Evolutionary conservation across 2,113 vertebrate genomes (phyloP).

Genomic region (Eidolon helvum): DNA sequence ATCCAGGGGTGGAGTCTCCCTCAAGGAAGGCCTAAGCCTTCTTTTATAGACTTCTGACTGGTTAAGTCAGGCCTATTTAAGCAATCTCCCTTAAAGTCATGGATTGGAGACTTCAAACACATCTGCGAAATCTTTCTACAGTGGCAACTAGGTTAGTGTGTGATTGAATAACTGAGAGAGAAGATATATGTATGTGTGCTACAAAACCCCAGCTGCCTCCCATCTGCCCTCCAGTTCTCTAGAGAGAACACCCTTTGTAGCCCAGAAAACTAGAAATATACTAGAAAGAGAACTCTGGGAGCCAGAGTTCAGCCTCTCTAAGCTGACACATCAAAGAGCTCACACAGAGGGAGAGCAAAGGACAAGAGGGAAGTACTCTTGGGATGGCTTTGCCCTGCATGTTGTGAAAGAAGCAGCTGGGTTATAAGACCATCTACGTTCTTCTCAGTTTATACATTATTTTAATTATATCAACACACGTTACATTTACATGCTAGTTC

Average conservation of each 20-base stretch:
- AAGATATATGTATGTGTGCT: rapidly evolving
- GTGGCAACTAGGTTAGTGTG: too few species aligned
- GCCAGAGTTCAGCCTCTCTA: background rate
- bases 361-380: background rate
- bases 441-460: too few species aligned
- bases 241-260: too few species aligned
- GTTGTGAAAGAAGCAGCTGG: background rate
- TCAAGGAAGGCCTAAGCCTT: background rate
- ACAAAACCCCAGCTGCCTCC: background rate
- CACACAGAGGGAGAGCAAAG: too few species aligned
- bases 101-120: background rate
- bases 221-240: too few species aligned
- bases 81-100: background rate
- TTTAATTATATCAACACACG: background rate
- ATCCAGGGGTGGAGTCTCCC: rapidly evolving
- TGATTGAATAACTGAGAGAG: background rate
- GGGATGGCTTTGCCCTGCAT: background rate
- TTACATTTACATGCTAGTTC: background rate
- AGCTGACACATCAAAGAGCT: background rate
- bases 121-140: background rate
- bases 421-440: background rate
- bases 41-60: background rate
- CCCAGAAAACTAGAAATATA: background rate
- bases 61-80: background rate
- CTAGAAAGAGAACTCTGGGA: too few species aligned